Evolutionary conservation across 2,888 invertebrate genomes (phyloP).

Genomic region (Barypeithes pellucidus): DNA sequence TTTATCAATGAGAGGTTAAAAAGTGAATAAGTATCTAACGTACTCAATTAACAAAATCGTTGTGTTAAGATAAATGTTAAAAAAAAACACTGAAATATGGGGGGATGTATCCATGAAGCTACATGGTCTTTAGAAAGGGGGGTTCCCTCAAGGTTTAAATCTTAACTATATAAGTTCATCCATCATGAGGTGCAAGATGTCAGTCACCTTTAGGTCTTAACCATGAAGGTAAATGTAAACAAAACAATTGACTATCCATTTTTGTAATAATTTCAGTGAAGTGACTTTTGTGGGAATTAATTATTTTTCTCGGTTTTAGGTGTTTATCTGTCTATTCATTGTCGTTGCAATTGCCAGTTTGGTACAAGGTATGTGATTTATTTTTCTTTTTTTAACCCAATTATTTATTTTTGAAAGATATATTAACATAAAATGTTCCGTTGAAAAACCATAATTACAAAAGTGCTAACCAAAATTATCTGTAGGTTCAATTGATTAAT

Average conservation of each 20-base stretch:
- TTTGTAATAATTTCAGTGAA: not conserved
- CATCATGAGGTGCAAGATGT: slow-evolving; percentile 42
- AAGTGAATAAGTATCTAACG: slow-evolving; percentile 7
- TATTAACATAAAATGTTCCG: no score
- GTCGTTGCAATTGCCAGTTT: slow-evolving; percentile 59
- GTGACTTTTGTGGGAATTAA: slow-evolving; percentile 4
- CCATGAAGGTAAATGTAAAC: slow-evolving; percentile 52
- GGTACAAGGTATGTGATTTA: slow-evolving; percentile 53
- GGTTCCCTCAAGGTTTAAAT: slow-evolving; percentile 49
- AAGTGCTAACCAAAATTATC: no score
- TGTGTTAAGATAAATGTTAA: not conserved
- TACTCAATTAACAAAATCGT: slow-evolving; percentile 2
- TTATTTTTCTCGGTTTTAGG: slow-evolving; percentile 59
- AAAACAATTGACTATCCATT: slow-evolving; percentile 8
- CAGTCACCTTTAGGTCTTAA: slow-evolving; percentile 52
- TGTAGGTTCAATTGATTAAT: no score
- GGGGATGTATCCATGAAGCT: slow-evolving; percentile 36
- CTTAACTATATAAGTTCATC: slow-evolving; percentile 43
- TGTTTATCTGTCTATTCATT: slow-evolving; percentile 62
- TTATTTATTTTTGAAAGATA: not conserved
- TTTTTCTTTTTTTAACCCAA: not conserved
- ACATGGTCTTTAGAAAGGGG: slow-evolving; percentile 49
- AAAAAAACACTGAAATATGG: slow-evolving; percentile 24
- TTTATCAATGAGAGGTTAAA: slow-evolving; percentile 13
- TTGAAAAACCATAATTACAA: no score